phyloP scores from a whole-genome alignment of 2,113 vertebrate species.

The Chaetodon trifascialis region DNA sequence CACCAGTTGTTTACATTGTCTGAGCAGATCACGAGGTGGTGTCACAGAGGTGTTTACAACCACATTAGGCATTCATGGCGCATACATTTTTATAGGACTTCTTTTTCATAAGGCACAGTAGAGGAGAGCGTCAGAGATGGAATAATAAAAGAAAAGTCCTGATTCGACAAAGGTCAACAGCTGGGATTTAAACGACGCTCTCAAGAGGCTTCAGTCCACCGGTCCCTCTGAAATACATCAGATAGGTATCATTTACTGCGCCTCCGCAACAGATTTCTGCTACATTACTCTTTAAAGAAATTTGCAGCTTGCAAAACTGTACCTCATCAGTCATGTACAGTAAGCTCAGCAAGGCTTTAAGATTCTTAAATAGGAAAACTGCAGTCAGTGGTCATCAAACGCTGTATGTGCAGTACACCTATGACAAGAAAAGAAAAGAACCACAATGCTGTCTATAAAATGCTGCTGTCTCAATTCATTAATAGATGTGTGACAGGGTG shows the following conservation, averaged over 20 bases:
- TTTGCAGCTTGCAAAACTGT: slow-evolving; percentile 20
- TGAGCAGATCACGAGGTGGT: slow-evolving; percentile 31
- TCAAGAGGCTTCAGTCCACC: slow-evolving; percentile 34
- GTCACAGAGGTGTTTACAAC: slow-evolving; percentile 41
- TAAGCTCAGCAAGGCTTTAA: slow-evolving; percentile 38
- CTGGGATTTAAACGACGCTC: slow-evolving; percentile 47
- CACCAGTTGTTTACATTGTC: slow-evolving; percentile 55
- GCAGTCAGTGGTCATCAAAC: slow-evolving; percentile 16
- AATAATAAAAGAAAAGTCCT: slow-evolving; percentile 38
- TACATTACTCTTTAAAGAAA: slow-evolving; percentile 55
- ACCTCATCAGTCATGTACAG: slow-evolving; percentile 34
- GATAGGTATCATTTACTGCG: slow-evolving; percentile 56
- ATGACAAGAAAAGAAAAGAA: slow-evolving; percentile 32
- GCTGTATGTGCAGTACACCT: slow-evolving; percentile 8
- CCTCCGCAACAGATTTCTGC: slow-evolving; percentile 40
- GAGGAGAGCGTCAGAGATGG: slow-evolving; percentile 29
- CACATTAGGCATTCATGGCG: slow-evolving; percentile 41
- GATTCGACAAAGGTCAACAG: slow-evolving; percentile 58
- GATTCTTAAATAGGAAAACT: slow-evolving; percentile 10
- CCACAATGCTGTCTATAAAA: neutral
- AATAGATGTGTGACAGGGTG: slow-evolving; percentile 37
- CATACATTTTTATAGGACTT: slow-evolving; percentile 31
- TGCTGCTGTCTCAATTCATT: slow-evolving; percentile 40
- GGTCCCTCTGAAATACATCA: slow-evolving; percentile 55
- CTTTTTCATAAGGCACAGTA: slow-evolving; percentile 26